Evolutionary conservation across 2,888 invertebrate genomes (phyloP), one percentile per base, ranked within the genome.

Genomic region (Synergus gifuensis): DNA sequence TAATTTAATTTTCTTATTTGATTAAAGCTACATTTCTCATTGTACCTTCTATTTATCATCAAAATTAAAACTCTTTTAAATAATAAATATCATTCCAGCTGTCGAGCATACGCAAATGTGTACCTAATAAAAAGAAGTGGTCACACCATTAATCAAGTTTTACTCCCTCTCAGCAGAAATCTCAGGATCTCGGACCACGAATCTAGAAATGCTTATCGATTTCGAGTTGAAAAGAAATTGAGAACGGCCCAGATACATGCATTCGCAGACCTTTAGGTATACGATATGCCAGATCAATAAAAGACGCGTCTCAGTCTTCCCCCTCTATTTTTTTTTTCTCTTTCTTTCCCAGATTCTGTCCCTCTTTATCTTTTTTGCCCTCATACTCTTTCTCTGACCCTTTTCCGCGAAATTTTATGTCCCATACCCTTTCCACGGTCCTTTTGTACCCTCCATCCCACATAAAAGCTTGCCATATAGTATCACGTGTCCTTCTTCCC

Each of bases 401-500:
- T 78, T 60, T 81, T 78, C 81, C 82, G 80, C 79, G 77, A 60
- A 76, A 79, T 80, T 84, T 83, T 78, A 81, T 78, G 76, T 69
- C 79, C 79, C 49, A 36, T 36, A 36, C 54, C 28, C 40, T 54
- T 54, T 76, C 46, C 73, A 79, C 78, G 22, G 36, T 58, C 44
- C 46, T 58, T 67, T 73, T 69, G 58, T 46, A 49, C 76, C 44
- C 11, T 42, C 73, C n/a, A 64, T 69, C 80, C 81, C 78, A 83
- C 67, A 83, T 86, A 85, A 86, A 85, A 83, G 85, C 77, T 67
- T 79, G 82, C 83, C 81, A 83, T 85, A 86, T 85, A 87, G 83
- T 83, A 79, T 80, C 81, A 82, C 82, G 83, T 76, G 78, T 78
- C 42, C 77, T 63, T 67, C 81, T 54, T 58, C n/a, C 73, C n/a